Evolutionary conservation across 2,888 invertebrate genomes (phyloP).

Genomic region (Ormyrus rosae): DNA sequence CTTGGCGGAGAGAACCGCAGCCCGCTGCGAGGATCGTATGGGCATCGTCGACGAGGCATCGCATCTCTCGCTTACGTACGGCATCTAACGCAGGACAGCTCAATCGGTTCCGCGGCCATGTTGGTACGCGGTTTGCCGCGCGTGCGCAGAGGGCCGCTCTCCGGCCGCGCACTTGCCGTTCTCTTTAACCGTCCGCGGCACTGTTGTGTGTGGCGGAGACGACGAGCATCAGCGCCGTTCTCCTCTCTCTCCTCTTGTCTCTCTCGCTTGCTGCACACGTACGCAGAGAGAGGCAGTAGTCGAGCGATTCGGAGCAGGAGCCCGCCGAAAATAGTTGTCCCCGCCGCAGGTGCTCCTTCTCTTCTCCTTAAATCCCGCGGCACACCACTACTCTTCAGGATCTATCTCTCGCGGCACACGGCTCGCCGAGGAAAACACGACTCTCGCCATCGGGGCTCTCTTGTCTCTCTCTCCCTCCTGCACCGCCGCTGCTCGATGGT

Average conservation of each 20-base stretch:
- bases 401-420: slow-evolving; percentile 9
- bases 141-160: slow-evolving; percentile 12
- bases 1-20: too few species aligned
- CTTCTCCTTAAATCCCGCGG: slow-evolving; percentile 3
- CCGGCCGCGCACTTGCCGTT: slow-evolving; percentile 15
- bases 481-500: background rate
- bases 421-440: background rate
- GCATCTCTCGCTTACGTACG: too few species aligned
- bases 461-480: slow-evolving; percentile 21
- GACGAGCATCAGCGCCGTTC: background rate
- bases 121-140: slow-evolving; percentile 1
- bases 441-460: slow-evolving; percentile 36
- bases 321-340: background rate
- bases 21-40: too few species aligned
- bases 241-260: background rate
- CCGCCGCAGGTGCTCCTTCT: background rate
- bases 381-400: too few species aligned
- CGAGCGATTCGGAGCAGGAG: background rate
- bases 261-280: background rate
- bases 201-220: background rate
- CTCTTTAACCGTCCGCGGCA: slow-evolving; percentile 6
- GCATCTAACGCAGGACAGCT: background rate
- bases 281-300: background rate
- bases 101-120: slow-evolving; percentile 11
- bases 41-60: too few species aligned